Percentiles rank a stretch among this genome's conserved stretches.
Evolutionary conservation across 2,888 invertebrate species (phyloP).

Genomic region (Oxyscelio sp.): DNA sequence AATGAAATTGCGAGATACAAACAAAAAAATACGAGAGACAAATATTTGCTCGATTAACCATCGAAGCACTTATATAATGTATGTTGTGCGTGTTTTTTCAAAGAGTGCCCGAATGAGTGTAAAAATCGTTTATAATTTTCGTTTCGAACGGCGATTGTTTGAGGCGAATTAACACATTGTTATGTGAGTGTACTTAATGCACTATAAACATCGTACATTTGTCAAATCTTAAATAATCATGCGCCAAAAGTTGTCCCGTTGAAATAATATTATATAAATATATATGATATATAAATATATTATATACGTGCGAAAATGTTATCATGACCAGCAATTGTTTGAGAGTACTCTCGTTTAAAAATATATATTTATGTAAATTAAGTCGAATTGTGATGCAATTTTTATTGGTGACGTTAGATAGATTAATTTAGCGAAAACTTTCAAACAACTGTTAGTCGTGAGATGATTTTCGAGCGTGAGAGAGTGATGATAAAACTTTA

Average conservation of each 20-base stretch:
- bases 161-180: conserved; percentile 52
- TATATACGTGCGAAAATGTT: conserved; percentile 60
- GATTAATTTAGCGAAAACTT: conserved; percentile 50
- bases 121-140: conserved; percentile 65
- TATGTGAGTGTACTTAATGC: conserved; percentile 70
- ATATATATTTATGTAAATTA: conserved; percentile 62
- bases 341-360: conserved; percentile 43
- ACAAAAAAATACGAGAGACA: conserved; percentile 31
- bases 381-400: conserved; percentile 53
- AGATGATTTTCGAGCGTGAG: conserved; percentile 16
- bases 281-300: conserved; percentile 73
- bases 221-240: conserved; percentile 76
- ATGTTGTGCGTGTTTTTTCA: conserved; percentile 69
- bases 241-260: conserved; percentile 84
- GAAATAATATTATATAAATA: conserved; percentile 84
- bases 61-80: conserved; percentile 66
- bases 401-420: conserved; percentile 49
- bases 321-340: conserved; percentile 32
- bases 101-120: conserved; percentile 60
- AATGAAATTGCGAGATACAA: conserved; percentile 31
- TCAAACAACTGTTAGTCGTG: conserved; percentile 42
- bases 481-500: conserved; percentile 56
- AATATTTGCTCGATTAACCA: conserved; percentile 69
- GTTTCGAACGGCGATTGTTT: conserved; percentile 50
- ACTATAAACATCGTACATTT: conserved; percentile 72